Evolutionary conservation across 2,888 invertebrate species (phyloP), one percentile per base, ranked within the genome.

Genomic region (Sinhomidia bicolor): DNA sequence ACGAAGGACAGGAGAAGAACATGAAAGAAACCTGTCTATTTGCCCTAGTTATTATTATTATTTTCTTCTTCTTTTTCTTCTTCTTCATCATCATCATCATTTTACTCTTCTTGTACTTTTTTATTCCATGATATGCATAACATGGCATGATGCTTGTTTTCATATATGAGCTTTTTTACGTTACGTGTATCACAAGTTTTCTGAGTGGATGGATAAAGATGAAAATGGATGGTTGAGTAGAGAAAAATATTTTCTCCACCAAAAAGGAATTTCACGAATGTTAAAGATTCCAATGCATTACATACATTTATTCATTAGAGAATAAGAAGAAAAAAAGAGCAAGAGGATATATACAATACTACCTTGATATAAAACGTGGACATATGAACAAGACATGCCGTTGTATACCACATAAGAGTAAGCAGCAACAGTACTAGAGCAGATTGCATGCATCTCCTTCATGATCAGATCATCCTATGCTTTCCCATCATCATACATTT

Each of bases 231-330:
- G 41, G 41, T 6, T 20, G 57, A 36, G 4, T 36, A 7, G 20
- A 74, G 71, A 44, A 74, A 74, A 20, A 29, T 47, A 20, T 74
- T 74, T 44, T 74, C 71, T 74, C 47, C 36, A 10, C 20, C 44
- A 41, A 71, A 51, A 26, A 76, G 44, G 41, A 65, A 81, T 80
- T 80, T 60, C 20, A 62, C 62, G 62, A 81, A 81, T 65, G 47
- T 65, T 7, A 26, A 60, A 36, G 65, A 84, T 84, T 60, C 60
- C 74, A 84, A 84, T 84, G 84, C 60, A 84, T 84, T 74, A 74
- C 74, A 65, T 65, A 41, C 81, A 81, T 65, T 65, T 81, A 65
- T 65, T 81, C 81, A 81, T 81, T 62, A 81, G 81, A 57, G 10
- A 51, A 29, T 29, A 17, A 5, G 41, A 17, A n/a, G 23, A 32